These are phyloP conservation scores for Syngnathus typhle DNA, from an alignment of 2,113 vertebrate genomes.

Conservation along the genomic window DNA sequence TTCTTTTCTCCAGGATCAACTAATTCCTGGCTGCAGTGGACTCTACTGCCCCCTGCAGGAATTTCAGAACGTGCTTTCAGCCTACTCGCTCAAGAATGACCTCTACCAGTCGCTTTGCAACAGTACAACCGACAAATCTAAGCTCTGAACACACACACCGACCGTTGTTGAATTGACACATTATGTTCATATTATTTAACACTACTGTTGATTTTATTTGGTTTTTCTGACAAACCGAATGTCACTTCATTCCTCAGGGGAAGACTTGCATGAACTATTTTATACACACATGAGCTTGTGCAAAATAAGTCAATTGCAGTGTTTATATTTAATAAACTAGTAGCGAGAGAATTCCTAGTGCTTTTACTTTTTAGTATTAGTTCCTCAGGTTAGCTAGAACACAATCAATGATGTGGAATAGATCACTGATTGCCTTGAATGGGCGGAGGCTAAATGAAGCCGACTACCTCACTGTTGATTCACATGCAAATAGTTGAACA, in stretches of 20 bases:
- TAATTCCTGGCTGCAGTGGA: slow-evolving; percentile 78
- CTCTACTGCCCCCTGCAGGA: slow-evolving; percentile 82
- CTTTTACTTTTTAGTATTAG: neutral
- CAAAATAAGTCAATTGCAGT: neutral
- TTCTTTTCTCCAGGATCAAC: slow-evolving; percentile 73
- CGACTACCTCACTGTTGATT: too few species aligned
- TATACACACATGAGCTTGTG: neutral
- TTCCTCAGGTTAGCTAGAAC: neutral
- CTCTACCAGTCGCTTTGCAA: slow-evolving; percentile 74
- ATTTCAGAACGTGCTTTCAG: slow-evolving; percentile 75
- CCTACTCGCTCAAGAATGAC: slow-evolving; percentile 67
- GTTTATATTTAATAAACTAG: neutral
- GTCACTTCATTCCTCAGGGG: slow-evolving; percentile 14
- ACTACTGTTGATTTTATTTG: slow-evolving; percentile 6
- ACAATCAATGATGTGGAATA: too few species aligned
- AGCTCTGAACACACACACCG: slow-evolving; percentile 32
- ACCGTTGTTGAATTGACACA: slow-evolving; percentile 6
- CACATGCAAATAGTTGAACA: too few species aligned
- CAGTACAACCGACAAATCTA: slow-evolving; percentile 20
- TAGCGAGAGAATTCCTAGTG: neutral
- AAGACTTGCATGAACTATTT: slow-evolving; percentile 18
- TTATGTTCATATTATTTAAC: neutral
- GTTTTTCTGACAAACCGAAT: slow-evolving; percentile 20
- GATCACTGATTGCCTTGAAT: too few species aligned
- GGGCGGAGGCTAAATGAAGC: too few species aligned